These are phyloP conservation scores for Halictus rubicundus DNA, from an alignment of 1,140 invertebrate species.

Conservation along the genomic window DNA sequence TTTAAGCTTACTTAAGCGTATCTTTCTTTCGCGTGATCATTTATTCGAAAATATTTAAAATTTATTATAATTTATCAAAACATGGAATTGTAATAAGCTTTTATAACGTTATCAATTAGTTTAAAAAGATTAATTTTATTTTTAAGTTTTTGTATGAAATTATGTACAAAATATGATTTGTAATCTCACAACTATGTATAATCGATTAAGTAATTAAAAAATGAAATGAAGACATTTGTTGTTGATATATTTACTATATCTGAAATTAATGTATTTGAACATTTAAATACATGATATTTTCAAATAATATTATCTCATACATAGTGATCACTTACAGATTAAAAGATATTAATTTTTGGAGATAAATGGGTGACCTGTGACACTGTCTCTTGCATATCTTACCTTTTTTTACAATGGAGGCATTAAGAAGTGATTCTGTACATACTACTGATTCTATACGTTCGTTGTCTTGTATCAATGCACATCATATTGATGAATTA, in stretches of 20 bases:
- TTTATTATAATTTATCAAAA: neutral
- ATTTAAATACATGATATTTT: neutral
- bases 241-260: neutral
- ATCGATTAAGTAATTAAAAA: neutral
- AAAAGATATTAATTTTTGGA: constrained; percentile 48
- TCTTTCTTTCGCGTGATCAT: neutral
- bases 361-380: constrained; percentile 59
- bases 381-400: constrained; percentile 39
- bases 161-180: neutral
- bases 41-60: neutral
- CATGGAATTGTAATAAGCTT: neutral
- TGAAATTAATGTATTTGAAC: neutral
- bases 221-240: constrained; percentile 1
- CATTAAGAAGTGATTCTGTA: constrained; percentile 65
- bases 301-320: constrained; percentile 24
- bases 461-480: constrained; percentile 50
- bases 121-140: neutral
- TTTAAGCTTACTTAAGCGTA: neutral
- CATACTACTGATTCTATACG: constrained; percentile 64
- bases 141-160: neutral
- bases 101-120: neutral
- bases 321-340: constrained; percentile 61
- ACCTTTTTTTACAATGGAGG: constrained; percentile 69
- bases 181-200: constrained; percentile 10
- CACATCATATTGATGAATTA: constrained; percentile 59